phyloP scores from a whole-genome alignment of 2,888 invertebrate genomes.

The Scrobipalpa costella region DNA sequence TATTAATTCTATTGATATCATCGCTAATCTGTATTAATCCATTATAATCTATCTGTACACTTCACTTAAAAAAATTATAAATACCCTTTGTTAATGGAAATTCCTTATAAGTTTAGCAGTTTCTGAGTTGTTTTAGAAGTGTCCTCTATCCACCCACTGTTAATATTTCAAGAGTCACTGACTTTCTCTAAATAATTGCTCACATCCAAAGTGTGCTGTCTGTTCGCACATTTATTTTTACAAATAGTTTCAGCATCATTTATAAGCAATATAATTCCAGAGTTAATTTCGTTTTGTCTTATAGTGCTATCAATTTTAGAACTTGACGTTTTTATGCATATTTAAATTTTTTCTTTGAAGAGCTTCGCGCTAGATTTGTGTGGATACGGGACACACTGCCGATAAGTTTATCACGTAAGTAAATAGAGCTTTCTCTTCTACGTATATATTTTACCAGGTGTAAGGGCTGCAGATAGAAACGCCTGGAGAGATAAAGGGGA shows the following conservation, averaged over 20 bases:
- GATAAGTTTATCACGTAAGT: conserved; percentile 1
- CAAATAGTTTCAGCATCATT: conserved; percentile 67
- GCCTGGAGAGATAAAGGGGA: too few relatives aligned
- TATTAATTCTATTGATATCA: not conserved
- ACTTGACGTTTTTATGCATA: conserved; percentile 78
- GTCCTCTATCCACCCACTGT: not conserved
- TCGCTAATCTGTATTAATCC: not conserved
- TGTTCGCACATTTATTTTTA: conserved; percentile 70
- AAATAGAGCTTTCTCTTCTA: too few relatives aligned
- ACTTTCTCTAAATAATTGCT: conserved; percentile 10
- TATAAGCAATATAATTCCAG: conserved; percentile 62
- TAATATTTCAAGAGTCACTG: not conserved
- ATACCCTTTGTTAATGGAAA: not conserved
- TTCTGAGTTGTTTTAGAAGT: not conserved
- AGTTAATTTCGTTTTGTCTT: conserved; percentile 59
- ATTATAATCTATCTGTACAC: not conserved
- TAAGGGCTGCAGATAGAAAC: too few relatives aligned
- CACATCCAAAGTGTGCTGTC: conserved; percentile 32
- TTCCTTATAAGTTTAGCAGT: too few relatives aligned
- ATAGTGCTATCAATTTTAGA: conserved; percentile 66
- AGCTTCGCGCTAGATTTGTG: conserved; percentile 66
- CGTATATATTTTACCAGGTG: too few relatives aligned
- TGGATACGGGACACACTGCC: conserved; percentile 49
- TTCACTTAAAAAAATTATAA: not conserved
- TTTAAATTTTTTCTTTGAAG: conserved; percentile 77